Percentiles rank a stretch among this genome's conserved stretches.
These are phyloP conservation scores for Pyxicephalus adspersus DNA, from an alignment of 2,113 vertebrate species.

Conservation along the genomic window DNA sequence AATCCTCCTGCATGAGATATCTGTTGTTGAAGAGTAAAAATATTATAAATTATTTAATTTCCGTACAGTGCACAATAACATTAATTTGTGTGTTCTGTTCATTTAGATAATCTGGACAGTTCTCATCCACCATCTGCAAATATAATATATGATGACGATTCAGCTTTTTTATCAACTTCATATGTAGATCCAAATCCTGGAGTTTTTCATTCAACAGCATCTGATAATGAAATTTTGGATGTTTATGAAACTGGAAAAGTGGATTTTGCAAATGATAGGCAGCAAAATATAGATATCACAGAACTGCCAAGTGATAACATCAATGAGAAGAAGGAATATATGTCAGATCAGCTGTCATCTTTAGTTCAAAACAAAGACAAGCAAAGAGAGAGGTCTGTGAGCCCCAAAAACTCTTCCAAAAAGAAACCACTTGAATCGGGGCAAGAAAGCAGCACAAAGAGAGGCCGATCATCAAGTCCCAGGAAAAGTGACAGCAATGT, in stretches of 20 bases:
- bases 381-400: constrained; percentile 64
- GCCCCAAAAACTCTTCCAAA: constrained; percentile 60
- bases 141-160: constrained; percentile 82
- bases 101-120: constrained; percentile 82
- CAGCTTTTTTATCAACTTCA: constrained; percentile 76
- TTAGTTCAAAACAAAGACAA: constrained; percentile 63
- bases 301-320: constrained; percentile 61
- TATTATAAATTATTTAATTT: background rate
- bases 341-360: constrained; percentile 58
- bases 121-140: constrained; percentile 77
- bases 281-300: constrained; percentile 63
- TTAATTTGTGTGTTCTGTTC: constrained; percentile 53
- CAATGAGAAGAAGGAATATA: constrained; percentile 48
- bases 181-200: constrained; percentile 74
- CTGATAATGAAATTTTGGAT: constrained; percentile 71
- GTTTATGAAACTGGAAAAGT: constrained; percentile 66
- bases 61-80: background rate
- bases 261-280: constrained; percentile 66
- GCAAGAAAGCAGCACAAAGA: constrained; percentile 58
- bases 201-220: constrained; percentile 67
- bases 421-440: constrained; percentile 57
- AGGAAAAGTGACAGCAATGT: constrained; percentile 60
- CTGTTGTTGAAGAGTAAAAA: background rate
- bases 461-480: constrained; percentile 74
- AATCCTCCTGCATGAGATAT: background rate